Conservation (phyloP, 2,797 vertebrate species). For the Varecia variegata region DNA sequence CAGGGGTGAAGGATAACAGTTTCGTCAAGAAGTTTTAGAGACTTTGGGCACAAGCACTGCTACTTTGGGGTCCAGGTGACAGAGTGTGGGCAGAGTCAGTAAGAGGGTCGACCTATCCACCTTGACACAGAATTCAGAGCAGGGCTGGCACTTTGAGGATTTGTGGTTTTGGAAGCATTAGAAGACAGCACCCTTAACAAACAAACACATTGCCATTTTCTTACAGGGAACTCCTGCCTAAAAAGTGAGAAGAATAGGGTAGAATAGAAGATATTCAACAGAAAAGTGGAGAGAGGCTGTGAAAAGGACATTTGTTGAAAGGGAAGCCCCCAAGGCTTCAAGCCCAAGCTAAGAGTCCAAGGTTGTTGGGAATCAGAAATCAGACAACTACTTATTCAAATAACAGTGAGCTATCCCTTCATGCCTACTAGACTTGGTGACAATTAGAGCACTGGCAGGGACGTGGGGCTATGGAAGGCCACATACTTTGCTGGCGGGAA, state of each 20-base stretch:
- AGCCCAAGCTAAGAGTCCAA: not conserved
- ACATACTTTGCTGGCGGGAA: not conserved
- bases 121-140: not conserved
- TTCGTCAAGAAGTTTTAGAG: not conserved
- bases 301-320: not conserved
- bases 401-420: not conserved
- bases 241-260: not conserved
- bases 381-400: not conserved
- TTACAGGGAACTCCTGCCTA: not conserved
- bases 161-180: not conserved
- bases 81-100: not conserved
- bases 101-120: not conserved
- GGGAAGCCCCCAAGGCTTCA: not conserved
- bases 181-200: not conserved
- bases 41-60: not conserved
- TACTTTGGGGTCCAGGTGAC: not conserved
- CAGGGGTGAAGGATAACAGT: not conserved
- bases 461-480: fast-evolving
- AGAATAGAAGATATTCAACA: no score
- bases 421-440: not conserved
- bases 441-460: not conserved
- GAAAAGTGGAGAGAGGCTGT: not conserved
- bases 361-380: not conserved
- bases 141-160: not conserved
- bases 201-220: not conserved